Evolutionary conservation across 2,113 vertebrate genomes (phyloP).

Genomic region (Podarcis raffonei): DNA sequence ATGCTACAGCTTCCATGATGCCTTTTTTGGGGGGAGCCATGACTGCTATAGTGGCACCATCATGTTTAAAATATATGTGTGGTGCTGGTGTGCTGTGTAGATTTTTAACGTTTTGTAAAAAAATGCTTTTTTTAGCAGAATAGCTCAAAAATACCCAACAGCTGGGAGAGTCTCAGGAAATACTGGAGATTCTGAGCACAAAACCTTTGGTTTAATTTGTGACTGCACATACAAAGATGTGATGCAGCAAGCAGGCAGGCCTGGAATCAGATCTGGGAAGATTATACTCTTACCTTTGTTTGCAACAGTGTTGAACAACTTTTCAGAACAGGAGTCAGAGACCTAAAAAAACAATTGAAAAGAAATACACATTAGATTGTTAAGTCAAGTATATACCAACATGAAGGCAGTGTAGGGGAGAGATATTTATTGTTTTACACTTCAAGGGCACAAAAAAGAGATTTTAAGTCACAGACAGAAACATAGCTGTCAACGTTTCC

Average conservation of each 20-base stretch:
- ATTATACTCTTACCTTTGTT: conserved; percentile 88
- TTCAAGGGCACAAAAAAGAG: neutral
- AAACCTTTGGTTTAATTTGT: conserved; percentile 59
- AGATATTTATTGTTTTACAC: too few relatives aligned
- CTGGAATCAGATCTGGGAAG: conserved; percentile 13
- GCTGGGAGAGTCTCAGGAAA: conserved; percentile 64
- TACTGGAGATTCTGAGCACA: conserved; percentile 45
- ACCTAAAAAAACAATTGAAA: conserved; percentile 78
- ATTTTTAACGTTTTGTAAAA: neutral
- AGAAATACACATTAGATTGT: conserved; percentile 27
- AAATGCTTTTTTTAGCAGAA: conserved; percentile 56
- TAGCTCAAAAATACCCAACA: conserved; percentile 62
- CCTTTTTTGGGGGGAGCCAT: too few relatives aligned
- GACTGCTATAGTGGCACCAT: too few relatives aligned
- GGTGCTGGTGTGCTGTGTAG: too few relatives aligned
- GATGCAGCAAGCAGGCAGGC: too few relatives aligned
- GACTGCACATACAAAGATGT: conserved; percentile 39
- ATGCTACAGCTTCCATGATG: too few relatives aligned
- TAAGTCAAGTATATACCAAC: neutral
- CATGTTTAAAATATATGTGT: too few relatives aligned
- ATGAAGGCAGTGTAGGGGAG: neutral
- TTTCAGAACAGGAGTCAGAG: conserved; percentile 95
- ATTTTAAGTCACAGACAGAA: neutral
- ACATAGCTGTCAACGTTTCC: too few relatives aligned
- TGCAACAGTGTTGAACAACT: conserved; percentile 92